Base-by-base conservation (phyloP, 1,140 invertebrate species). In the Philopotamus ludificatus region DNA sequence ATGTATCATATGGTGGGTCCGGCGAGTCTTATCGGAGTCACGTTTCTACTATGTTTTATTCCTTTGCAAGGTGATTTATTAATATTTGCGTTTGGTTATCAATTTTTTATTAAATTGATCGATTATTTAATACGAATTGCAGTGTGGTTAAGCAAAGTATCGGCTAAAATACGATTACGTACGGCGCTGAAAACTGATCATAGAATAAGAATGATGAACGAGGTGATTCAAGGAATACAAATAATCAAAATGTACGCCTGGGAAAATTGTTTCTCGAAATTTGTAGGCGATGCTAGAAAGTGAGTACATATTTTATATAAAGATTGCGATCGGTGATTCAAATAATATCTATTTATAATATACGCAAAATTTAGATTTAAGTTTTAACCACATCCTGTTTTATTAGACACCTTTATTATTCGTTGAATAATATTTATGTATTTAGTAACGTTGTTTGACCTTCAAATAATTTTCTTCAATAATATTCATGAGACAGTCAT, bases 161-260 rank as follows among this genome's bases (percentile, higher is more conserved):
- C 87, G 71, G 72, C 83, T 68, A 76, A 90, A 77, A 72, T 82
- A 10, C 76, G 83, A 1, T 71, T 75, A 2, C 76, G 79, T 69
- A 83, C 81, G 0, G 81, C 83, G 0, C 72, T 83, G 18, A 73
- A 80, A 10, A 94, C 92, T 0, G 94, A 95, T 78, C 84, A 92
- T 70, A 77, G 93, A n/a, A 88, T 95, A 0, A 80, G 89, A 45
- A 73, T 93, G 4, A 93, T 93, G 82, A 92, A 91, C 73, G 92
- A 95, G 73, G 88, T 94, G 10, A 86, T 95, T 15, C 83, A 83
- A 42, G 88, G 87, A n/a, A 89, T 90, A 21, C 87, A 89, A 66
- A 86, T 87, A 1, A 93, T 90, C 22, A 97, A 97, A 79, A 95
- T 96, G 92, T 94, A 93, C 73, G 87, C 89, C 0, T 95, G 92